Percentiles rank a stretch among this genome's conserved stretches.
Conservation (phyloP, 2,113 vertebrate species). For the Balaeniceps rex region DNA sequence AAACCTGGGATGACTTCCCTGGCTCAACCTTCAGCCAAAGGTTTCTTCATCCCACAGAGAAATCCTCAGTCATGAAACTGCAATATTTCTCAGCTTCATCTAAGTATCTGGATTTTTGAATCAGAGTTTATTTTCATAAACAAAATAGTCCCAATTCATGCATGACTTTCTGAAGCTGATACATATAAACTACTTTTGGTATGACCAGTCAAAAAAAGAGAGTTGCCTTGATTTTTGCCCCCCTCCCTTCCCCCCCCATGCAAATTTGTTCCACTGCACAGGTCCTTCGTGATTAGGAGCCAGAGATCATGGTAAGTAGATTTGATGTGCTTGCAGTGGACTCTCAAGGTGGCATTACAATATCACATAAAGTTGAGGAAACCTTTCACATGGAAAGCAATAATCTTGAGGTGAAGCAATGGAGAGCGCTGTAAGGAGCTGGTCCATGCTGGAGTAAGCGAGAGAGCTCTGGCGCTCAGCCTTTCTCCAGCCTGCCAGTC, state of each 20-base stretch:
- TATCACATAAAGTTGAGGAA: neutral
- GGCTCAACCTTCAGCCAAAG: neutral
- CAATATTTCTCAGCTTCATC: neutral
- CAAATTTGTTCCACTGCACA: neutral
- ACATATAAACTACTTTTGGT: neutral
- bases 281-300: neutral
- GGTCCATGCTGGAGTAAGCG: neutral
- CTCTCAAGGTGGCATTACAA: slow-evolving; percentile 14
- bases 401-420: neutral
- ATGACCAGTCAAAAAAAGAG: neutral
- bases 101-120: neutral
- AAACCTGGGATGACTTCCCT: neutral
- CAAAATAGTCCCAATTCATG: neutral
- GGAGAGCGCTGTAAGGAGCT: neutral
- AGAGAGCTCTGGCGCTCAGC: neutral
- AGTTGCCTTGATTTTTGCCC: neutral
- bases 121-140: neutral
- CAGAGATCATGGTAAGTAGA: neutral
- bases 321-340: neutral
- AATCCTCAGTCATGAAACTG: neutral
- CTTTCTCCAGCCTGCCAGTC: neutral
- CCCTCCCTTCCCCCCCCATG: rapidly evolving
- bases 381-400: neutral
- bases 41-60: neutral
- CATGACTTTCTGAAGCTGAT: neutral